Conservation (phyloP, 2,113 vertebrate genomes). For the Tachuris rubrigastra region DNA sequence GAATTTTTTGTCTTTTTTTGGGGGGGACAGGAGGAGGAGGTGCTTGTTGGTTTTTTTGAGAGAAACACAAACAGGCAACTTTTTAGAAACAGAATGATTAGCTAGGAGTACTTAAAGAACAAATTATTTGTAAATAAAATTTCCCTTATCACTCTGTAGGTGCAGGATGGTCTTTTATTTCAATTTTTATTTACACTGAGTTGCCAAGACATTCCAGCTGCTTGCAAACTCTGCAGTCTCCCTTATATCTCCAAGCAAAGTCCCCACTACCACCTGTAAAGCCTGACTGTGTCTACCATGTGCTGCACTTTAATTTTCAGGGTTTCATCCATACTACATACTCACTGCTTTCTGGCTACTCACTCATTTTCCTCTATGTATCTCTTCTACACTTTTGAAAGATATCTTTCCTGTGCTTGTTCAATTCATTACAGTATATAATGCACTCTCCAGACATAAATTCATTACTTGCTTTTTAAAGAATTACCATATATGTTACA, state of each 20-base stretch:
- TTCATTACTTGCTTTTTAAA: not conserved
- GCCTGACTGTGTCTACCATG: not conserved
- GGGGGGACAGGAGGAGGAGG: no score
- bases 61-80: not conserved
- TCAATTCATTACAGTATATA: not conserved
- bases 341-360: not conserved
- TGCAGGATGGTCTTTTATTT: not conserved
- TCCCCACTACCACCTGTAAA: accelerated
- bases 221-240: not conserved
- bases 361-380: no score
- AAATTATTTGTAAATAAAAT: not conserved
- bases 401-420: accelerated
- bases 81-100: not conserved
- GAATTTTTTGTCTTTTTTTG: no score
- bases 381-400: not conserved
- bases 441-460: not conserved
- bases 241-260: not conserved
- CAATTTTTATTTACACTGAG: not conserved
- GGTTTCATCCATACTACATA: not conserved
- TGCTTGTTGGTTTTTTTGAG: not conserved
- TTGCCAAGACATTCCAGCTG: not conserved
- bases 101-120: not conserved
- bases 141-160: not conserved
- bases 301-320: not conserved
- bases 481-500: not conserved